Base-by-base conservation (phyloP, 35 echinoderm and acorn worm species). In the Lytechinus variegatus region DNA sequence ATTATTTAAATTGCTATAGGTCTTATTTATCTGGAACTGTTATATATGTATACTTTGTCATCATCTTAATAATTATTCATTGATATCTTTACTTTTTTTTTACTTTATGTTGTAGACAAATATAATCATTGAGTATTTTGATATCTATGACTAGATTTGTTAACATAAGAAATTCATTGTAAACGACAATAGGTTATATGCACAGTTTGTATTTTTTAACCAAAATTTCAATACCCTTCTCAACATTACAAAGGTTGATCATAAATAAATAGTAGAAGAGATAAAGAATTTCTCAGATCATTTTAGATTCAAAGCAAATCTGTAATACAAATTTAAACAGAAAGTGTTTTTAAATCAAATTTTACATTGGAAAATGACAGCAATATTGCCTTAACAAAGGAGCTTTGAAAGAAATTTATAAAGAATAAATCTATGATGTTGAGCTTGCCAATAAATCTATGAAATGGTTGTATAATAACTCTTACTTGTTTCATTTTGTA, bases 1-100 rank as follows among this genome's bases (percentile, higher is more conserved):
- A 90, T 90, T 90, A 90, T 90, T 90, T 90, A 90, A 90, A 52
- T 90, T 52, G 88, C 28, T 52, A 90, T 90, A 52, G n/a, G 28
- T 90, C 52, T 52, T 90, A 44, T 52, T 44, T 44, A 90, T 90
- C 88, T 52, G 9, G 88, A 90, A 90, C 13, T 52, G 28, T 44
- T 9, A 90, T 54, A 90, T 90, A 54, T 90, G 52, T 90, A 90
- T 54, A 52, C 52, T 52, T 90, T 90, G 88, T 52, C 52, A 90
- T 90, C 12, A 90, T 90, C 88, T 90, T 54, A 52, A 52, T 90
- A 51, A 90, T 90, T 90, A 9, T 90, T 21, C 14, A 52, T 90
- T 51, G 33, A 19, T 79, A 79, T 24, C 19, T 79, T 24, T 24
- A 7, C 7, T 79, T 24, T 79, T 16, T 79, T 79, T 71, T 79